phyloP scores from a whole-genome alignment of 2,797 vertebrate species.

The Synanceia verrucosa region DNA sequence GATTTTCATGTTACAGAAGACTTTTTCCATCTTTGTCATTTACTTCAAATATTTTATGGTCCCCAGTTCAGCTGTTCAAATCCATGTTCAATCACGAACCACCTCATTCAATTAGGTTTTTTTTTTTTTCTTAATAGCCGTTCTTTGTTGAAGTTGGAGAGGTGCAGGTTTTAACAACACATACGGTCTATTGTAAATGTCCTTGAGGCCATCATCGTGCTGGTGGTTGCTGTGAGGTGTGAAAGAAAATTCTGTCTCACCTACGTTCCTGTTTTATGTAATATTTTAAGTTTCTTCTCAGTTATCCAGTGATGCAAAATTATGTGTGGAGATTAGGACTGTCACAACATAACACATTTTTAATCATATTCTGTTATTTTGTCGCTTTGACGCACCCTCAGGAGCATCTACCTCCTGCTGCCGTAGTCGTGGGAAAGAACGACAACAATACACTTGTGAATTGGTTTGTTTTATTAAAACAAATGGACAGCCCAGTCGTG shows the following conservation, averaged over 20 bases:
- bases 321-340: background rate
- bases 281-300: background rate
- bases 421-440: too few species aligned
- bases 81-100: too few species aligned
- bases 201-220: background rate
- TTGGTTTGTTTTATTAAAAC: too few species aligned
- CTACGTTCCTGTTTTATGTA: background rate
- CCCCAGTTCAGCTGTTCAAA: background rate
- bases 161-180: background rate
- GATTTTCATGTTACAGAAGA: too few species aligned
- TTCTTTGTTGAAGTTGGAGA: background rate
- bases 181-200: background rate
- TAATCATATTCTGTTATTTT: too few species aligned
- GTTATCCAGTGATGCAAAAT: background rate
- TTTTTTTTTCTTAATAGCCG: background rate
- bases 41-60: slow-evolving; percentile 8
- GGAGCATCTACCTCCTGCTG: too few species aligned
- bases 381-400: too few species aligned
- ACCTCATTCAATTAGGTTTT: background rate
- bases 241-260: background rate
- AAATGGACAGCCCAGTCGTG: too few species aligned
- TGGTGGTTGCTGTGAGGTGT: background rate
- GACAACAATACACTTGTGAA: too few species aligned
- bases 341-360: too few species aligned
- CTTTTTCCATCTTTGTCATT: slow-evolving; percentile 19